Base-by-base conservation (phyloP, 1,140 invertebrate species). In the Parasteatoda tepidariorum region DNA sequence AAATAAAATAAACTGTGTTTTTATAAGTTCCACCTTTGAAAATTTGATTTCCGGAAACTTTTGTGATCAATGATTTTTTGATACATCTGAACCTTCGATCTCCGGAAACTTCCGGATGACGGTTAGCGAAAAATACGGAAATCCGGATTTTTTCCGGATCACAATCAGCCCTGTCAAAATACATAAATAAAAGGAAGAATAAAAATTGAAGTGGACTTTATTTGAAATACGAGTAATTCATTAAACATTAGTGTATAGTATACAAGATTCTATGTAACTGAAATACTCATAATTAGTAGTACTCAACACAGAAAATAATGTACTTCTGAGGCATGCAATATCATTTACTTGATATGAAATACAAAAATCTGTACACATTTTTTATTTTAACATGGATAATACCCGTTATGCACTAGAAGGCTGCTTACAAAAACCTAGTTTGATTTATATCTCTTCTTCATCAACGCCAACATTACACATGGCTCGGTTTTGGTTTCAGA, bases 261-360 rank as follows among this genome's bases (percentile, higher is more conserved):
- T 83, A 83, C 81, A 83, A 83, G 81, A 83, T 83, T 55, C 81
- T 83, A 83, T 73, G 71, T 74, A 83, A 83, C 81, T 83, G 81
- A 83, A 83, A 83, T 83, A 83, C 81, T 73, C 78, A 82, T 82
- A 82, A 82, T 82, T 82, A 82, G 54, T 71, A 71, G 38, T 83
- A 73, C 81, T 83, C 70, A 83, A 83, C 81, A 83, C 81, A 74
- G 68, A 83, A 83, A 83, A 83, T 83, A 83, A 83, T 83, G 81
- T 83, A 83, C 81, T 83, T 83, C 70, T 83, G 81, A 83, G 81
- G 68, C 81, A 83, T 83, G 81, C 81, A 83, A 67, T 83, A 66
- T 83, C 81, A 67, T 68, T 66, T 83, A 74, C 68, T 38, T 83
- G 81, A 83, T 83, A 83, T 83, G 81, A 83, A 74, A 74, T 83